A percentile compares a stretch with the other conserved stretches of the same genome.
Conservation (phyloP, 2,797 vertebrate genomes). For the Selene dorsalis region DNA sequence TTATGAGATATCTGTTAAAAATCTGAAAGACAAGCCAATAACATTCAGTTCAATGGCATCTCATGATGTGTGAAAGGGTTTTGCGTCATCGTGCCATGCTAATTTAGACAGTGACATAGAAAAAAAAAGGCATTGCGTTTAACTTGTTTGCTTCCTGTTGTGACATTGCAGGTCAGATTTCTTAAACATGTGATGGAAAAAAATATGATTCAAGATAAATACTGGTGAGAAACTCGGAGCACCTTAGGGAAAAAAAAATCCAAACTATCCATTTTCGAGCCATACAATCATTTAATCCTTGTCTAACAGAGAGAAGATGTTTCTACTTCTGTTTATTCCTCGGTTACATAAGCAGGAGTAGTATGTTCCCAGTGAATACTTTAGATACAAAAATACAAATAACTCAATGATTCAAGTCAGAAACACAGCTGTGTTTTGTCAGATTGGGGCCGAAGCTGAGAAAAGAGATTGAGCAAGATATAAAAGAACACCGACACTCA, state of each 20-base stretch:
- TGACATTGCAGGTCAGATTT: neutral
- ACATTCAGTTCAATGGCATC: neutral
- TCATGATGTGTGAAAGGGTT: neutral
- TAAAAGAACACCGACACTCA: slow-evolving; percentile 12
- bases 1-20: neutral
- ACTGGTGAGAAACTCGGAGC: neutral
- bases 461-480: slow-evolving; percentile 11
- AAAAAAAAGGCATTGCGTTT: neutral
- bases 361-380: slow-evolving; percentile 1
- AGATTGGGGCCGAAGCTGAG: slow-evolving; percentile 4
- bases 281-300: neutral
- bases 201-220: neutral
- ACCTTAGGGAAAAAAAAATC: neutral
- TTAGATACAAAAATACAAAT: neutral
- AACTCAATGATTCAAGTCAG: neutral
- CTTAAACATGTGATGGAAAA: neutral
- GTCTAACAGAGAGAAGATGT: neutral
- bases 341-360: slow-evolving; percentile 16
- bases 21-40: neutral
- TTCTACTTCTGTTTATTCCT: slow-evolving; percentile 22
- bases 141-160: neutral
- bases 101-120: neutral
- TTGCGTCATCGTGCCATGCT: neutral
- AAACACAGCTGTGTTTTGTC: slow-evolving; percentile 1
- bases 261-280: neutral